Base-by-base conservation (phyloP, 2,888 invertebrate genomes). In the Caenorhabditis sp. region DNA sequence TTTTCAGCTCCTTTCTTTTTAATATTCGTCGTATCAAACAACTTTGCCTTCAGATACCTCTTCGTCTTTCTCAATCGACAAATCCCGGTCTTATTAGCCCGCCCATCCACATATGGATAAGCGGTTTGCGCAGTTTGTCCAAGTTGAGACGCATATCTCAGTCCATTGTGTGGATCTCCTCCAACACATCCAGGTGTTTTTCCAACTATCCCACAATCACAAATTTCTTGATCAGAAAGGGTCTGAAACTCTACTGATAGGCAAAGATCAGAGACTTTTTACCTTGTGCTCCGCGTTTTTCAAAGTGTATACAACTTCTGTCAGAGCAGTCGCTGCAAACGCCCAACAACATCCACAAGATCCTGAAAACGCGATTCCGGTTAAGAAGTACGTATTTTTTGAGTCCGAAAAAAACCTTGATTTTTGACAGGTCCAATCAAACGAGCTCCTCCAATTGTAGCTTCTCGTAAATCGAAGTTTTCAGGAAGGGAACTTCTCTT, bases 201-300 rank as follows among this genome's bases (percentile, higher is more conserved):
- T 27, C 57, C 64, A n/a, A 59, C 49, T 20, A 60, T 60, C 3
- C 63, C 69, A 25, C 69, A 69, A 52, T 69, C 69, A 43, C 69
- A 69, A 27, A 69, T 64, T 25, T 69, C 63, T n/a, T 69, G 69
- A 25, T 69, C 69, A 1, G 69, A 64, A 5, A 69, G 64, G n/a
- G 56, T 60, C 52, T 52, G n/a, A n/a, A 52, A 52, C n/a, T n/a
- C n/a, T n/a, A n/a, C n/a, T n/a, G n/a, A n/a, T n/a, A n/a, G n/a
- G 10, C 36, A 36, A 36, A 36, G 10, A 36, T 36, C 36, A 36
- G 10, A 36, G 36, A 10, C 36, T 36, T 10, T 36, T 36, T 17
- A 43, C 43, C 17, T 17, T 43, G 43, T 43, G 17, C 17, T 43
- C 17, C 5, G 3, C 12, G 43, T 43, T 43, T 7, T 12, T 14